phyloP scores from a whole-genome alignment of 2,888 invertebrate species.

The Drosophila atripex region DNA sequence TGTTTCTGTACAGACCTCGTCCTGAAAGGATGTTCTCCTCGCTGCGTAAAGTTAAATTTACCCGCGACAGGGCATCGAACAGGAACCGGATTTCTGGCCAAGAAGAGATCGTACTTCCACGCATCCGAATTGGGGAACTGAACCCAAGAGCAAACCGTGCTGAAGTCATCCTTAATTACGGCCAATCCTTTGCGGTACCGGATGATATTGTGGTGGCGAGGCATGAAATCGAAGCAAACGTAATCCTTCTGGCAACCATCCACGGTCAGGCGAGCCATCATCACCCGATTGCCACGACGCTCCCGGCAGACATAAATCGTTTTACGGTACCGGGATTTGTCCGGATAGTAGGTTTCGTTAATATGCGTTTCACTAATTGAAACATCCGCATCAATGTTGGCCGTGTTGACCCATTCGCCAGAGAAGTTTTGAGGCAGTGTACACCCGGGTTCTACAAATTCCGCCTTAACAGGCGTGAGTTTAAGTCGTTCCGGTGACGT shows the following conservation, averaged over 20 bases:
- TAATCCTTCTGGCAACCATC: slow-evolving; percentile 99
- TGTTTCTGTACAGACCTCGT: slow-evolving; percentile 85
- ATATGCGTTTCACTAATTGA: slow-evolving; percentile 98
- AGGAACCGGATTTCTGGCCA: slow-evolving; percentile 93
- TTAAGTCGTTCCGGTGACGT: slow-evolving; percentile 95
- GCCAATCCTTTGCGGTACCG: slow-evolving; percentile 94
- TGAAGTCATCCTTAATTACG: slow-evolving; percentile 94
- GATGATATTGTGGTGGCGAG: slow-evolving; percentile 97
- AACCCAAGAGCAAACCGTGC: slow-evolving; percentile 97
- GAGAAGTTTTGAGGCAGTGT: slow-evolving; percentile 96
- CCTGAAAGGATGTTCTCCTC: slow-evolving; percentile 94
- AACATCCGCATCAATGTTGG: slow-evolving; percentile 97
- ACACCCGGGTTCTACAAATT: slow-evolving; percentile 95
- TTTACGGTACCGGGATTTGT: slow-evolving; percentile 92
- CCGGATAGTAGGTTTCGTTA: slow-evolving; percentile 97
- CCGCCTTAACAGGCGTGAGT: slow-evolving; percentile 94
- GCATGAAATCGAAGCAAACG: slow-evolving; percentile 97
- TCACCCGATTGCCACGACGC: slow-evolving; percentile 93
- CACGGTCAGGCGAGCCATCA: slow-evolving; percentile 98
- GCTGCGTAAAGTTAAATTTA: slow-evolving; percentile 96
- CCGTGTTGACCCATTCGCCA: slow-evolving; percentile 98
- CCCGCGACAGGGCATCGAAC: slow-evolving; percentile 98
- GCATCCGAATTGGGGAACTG: slow-evolving; percentile 93
- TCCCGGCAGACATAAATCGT: slow-evolving; percentile 98
- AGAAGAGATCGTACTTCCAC: slow-evolving; percentile 94